Percentiles rank a stretch among this genome's conserved stretches.
These are phyloP conservation scores for Pyrochroa serraticornis DNA, from an alignment of 2,888 invertebrate species.

Conservation along the genomic window DNA sequence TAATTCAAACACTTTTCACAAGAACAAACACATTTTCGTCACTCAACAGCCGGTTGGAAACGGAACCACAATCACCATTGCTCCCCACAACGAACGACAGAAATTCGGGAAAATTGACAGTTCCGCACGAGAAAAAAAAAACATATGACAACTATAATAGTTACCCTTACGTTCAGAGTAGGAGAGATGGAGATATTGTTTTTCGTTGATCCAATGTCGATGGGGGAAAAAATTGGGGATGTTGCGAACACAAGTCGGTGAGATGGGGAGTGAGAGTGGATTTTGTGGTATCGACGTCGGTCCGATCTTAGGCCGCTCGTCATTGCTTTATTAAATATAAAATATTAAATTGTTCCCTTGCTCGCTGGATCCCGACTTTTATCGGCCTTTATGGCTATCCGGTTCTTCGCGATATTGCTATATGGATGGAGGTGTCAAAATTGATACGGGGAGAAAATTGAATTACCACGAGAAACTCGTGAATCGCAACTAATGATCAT, in stretches of 20 bases:
- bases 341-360: constrained; percentile 10
- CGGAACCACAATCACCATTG: neutral
- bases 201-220: no score
- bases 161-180: neutral
- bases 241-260: no score
- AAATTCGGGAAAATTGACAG: neutral
- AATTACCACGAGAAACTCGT: no score
- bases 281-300: neutral
- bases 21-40: neutral
- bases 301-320: neutral
- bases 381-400: neutral
- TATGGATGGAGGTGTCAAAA: no score
- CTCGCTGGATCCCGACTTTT: neutral
- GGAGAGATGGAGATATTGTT: no score
- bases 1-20: constrained; percentile 39
- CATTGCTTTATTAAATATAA: constrained; percentile 7
- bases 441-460: no score
- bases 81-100: constrained; percentile 2
- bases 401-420: no score
- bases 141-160: neutral
- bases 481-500: no score
- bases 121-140: neutral
- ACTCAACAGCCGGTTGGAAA: neutral
- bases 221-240: no score
- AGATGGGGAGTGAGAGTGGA: neutral